A percentile compares a stretch with the other conserved stretches of the same genome.
phyloP scores from a whole-genome alignment of 1,140 invertebrate species.

The Bradynema listronoti region DNA sequence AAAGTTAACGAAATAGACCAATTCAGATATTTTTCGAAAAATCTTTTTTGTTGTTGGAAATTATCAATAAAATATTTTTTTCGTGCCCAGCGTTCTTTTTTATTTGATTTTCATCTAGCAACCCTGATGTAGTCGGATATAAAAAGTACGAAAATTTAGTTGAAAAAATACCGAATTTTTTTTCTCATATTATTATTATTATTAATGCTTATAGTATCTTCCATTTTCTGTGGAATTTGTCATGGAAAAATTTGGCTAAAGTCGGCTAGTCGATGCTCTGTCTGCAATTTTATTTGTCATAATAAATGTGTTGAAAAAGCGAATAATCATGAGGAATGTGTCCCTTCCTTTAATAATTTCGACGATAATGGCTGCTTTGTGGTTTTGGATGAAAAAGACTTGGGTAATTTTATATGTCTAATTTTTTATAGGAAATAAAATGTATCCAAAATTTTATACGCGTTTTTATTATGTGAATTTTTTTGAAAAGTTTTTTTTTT shows the following conservation, averaged over 20 bases:
- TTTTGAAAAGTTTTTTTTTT: not conserved
- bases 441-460: not conserved
- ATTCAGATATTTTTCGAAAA: too few species aligned
- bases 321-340: constrained; percentile 70
- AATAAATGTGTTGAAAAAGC: constrained; percentile 86
- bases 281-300: constrained; percentile 81
- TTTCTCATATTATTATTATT: too few species aligned
- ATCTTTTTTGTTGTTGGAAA: too few species aligned
- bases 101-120: too few species aligned
- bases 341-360: constrained; percentile 17
- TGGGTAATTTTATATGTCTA: constrained; percentile 25
- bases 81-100: too few species aligned
- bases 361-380: constrained; percentile 28
- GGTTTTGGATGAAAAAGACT: constrained; percentile 17
- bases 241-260: constrained; percentile 80
- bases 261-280: constrained; percentile 78
- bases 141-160: too few species aligned
- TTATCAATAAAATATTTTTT: too few species aligned
- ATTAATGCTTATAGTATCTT: too few species aligned
- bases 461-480: constrained; percentile 1
- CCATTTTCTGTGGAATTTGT: constrained; percentile 33
- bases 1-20: too few species aligned
- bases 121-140: too few species aligned
- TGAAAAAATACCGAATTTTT: too few species aligned
- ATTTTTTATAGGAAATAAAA: constrained; percentile 55